Evolutionary conservation across 2,797 vertebrate genomes (phyloP).

Genomic region (Synanceia verrucosa): DNA sequence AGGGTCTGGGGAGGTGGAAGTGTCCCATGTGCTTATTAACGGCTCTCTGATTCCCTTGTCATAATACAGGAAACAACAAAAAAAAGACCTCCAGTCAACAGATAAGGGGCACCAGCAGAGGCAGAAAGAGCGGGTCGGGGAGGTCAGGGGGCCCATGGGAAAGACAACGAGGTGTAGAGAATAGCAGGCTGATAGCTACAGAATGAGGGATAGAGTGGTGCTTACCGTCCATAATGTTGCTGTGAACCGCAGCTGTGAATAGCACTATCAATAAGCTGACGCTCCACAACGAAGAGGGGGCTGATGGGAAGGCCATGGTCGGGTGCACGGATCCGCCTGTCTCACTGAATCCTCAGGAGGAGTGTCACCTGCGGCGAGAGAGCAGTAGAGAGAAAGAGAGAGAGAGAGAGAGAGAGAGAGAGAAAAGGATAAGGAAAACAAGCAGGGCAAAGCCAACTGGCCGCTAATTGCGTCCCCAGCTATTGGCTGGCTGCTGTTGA

Average conservation of each 20-base stretch:
- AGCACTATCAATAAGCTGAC: conserved; percentile 71
- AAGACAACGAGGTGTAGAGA: conserved; percentile 18
- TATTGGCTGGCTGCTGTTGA: conserved; percentile 45
- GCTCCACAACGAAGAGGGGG: conserved; percentile 55
- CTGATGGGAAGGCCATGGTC: conserved; percentile 78
- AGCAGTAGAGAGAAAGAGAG: conserved; percentile 43
- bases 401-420: conserved; percentile 52
- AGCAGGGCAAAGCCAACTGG: conserved; percentile 27
- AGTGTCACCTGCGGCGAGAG: conserved; percentile 74
- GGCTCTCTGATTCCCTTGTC: conserved; percentile 72
- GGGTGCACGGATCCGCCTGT: conserved; percentile 67
- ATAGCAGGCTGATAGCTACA: conserved; percentile 29
- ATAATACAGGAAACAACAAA: conserved; percentile 63
- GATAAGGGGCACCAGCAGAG: conserved; percentile 46
- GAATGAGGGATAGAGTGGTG: conserved; percentile 18
- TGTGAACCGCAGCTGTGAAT: conserved; percentile 66
- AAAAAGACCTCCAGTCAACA: conserved; percentile 61
- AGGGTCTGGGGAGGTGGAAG: conserved; percentile 50
- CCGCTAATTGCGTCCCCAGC: conserved; percentile 63
- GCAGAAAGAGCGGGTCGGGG: conserved; percentile 32
- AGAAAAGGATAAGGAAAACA: conserved; percentile 48
- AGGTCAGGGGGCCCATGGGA: conserved; percentile 64
- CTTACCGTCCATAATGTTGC: conserved; percentile 72
- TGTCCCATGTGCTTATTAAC: conserved; percentile 77
- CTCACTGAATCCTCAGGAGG: conserved; percentile 73